phyloP scores from a whole-genome alignment of 2,888 invertebrate species.

The Epirrita christyi region DNA sequence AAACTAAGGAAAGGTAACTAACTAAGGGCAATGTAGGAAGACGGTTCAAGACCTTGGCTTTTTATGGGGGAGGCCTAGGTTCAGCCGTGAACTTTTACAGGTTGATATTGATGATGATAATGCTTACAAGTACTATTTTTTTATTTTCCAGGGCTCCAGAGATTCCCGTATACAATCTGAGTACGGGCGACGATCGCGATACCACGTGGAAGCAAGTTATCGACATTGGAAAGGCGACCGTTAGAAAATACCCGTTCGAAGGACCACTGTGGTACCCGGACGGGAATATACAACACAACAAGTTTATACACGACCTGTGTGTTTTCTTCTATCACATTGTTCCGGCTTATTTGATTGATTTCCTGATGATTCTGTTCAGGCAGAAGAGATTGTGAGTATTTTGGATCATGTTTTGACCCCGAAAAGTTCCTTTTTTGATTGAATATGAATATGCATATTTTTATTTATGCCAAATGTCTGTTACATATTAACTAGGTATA shows the following conservation, averaged over 20 bases:
- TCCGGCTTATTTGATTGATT: conserved; percentile 93
- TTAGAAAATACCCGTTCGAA: conserved; percentile 92
- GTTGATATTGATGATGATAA: no score
- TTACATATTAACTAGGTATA: no score
- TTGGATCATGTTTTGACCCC: background rate
- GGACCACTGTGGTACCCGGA: conserved; percentile 94
- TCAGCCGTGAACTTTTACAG: no score
- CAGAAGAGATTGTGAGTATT: conserved; percentile 93
- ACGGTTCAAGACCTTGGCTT: no score
- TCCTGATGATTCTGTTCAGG: conserved; percentile 89
- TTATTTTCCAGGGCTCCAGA: conserved; percentile 82
- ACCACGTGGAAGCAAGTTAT: conserved; percentile 95
- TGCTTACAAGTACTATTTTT: background rate
- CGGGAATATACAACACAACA: conserved; percentile 89
- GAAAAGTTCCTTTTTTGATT: background rate
- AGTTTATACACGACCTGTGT: conserved; percentile 88
- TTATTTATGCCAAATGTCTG: no score
- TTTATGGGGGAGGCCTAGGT: no score
- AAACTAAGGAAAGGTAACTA: conserved; percentile 73
- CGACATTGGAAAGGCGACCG: conserved; percentile 88
- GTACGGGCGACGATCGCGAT: conserved; percentile 92
- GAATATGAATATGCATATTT: no score
- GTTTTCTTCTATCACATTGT: conserved; percentile 92
- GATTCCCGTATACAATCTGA: conserved; percentile 95
- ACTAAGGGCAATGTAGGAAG: no score